A percentile compares a stretch with the other conserved stretches of the same genome.
Conservation (phyloP, 2,113 vertebrate species). For the Piaya cayana region DNA sequence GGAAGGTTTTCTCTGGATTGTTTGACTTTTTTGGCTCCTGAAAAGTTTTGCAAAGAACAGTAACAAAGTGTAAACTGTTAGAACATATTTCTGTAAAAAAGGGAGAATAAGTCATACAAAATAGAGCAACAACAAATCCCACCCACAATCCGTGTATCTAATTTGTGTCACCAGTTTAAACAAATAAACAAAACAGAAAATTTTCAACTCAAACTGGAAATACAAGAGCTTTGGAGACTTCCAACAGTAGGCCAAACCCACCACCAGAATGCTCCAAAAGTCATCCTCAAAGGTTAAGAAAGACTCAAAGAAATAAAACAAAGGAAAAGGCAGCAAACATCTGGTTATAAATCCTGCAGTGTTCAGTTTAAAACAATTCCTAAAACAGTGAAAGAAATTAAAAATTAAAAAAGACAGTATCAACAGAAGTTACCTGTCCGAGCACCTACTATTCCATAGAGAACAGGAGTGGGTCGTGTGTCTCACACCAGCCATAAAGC, state of each 20-base stretch:
- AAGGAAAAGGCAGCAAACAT: conserved; percentile 63
- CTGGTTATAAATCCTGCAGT: conserved; percentile 69
- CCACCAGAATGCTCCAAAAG: conserved; percentile 70
- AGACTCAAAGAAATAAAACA: conserved; percentile 66
- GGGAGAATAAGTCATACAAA: conserved; percentile 60
- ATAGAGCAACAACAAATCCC: conserved; percentile 59
- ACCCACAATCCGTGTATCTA: conserved; percentile 19
- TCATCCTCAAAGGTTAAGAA: conserved; percentile 52
- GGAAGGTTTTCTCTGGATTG: conserved; percentile 83
- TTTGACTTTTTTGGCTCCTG: conserved; percentile 83
- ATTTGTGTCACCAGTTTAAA: conserved; percentile 30
- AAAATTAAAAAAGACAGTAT: conserved; percentile 75
- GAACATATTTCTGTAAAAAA: conserved; percentile 72
- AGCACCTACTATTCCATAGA: conserved; percentile 84
- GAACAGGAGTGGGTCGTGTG: conserved; percentile 79
- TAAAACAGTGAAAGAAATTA: conserved; percentile 71
- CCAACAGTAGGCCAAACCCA: conserved; percentile 71
- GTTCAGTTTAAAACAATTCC: conserved; percentile 65
- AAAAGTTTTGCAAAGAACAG: conserved; percentile 87
- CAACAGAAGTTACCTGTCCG: conserved; percentile 83
- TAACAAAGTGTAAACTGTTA: conserved; percentile 81
- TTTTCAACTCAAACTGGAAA: conserved; percentile 73
- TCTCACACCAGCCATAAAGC: conserved; percentile 85
- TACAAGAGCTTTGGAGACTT: conserved; percentile 55
- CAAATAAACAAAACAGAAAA: conserved; percentile 69